phyloP scores from a whole-genome alignment of 2,888 invertebrate species.

The Hanleya hanleyi region DNA sequence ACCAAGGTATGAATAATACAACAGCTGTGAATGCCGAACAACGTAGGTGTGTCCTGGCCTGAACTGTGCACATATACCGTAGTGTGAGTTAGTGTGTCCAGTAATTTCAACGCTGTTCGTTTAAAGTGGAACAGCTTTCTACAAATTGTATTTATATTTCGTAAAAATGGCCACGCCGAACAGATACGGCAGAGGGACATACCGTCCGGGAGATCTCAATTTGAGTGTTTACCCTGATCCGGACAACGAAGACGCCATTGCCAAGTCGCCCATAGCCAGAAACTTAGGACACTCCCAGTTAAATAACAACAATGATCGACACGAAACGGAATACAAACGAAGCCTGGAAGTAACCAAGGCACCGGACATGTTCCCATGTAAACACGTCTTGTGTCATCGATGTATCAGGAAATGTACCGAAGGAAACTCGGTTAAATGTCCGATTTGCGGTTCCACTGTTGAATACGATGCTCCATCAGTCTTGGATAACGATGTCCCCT shows the following conservation, averaged over 20 bases:
- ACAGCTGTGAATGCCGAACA: too few species aligned
- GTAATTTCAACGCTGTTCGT: too few species aligned
- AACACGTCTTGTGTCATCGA: constrained; percentile 63
- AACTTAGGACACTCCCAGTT: neutral
- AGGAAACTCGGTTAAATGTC: constrained; percentile 35
- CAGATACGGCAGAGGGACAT: too few species aligned
- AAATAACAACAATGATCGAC: neutral
- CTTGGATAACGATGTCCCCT: neutral
- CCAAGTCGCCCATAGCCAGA: constrained; percentile 6
- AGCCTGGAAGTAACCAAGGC: constrained; percentile 58
- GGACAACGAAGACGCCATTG: neutral
- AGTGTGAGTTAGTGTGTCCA: too few species aligned
- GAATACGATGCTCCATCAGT: constrained; percentile 8
- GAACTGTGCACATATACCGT: too few species aligned
- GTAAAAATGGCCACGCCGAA: too few species aligned
- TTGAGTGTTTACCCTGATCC: neutral
- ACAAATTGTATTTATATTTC: too few species aligned
- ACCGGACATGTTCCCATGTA: constrained; percentile 67
- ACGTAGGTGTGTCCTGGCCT: too few species aligned
- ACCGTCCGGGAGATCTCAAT: neutral
- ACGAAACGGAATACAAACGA: constrained; percentile 51
- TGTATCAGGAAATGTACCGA: constrained; percentile 56
- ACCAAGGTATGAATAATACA: too few species aligned
- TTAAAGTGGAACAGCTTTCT: too few species aligned
- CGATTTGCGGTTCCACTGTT: constrained; percentile 36